Evolutionary conservation across 2,113 vertebrate genomes (phyloP), one percentile per base, ranked within the genome.

Genomic region (Coptodon bakossiorum): DNA sequence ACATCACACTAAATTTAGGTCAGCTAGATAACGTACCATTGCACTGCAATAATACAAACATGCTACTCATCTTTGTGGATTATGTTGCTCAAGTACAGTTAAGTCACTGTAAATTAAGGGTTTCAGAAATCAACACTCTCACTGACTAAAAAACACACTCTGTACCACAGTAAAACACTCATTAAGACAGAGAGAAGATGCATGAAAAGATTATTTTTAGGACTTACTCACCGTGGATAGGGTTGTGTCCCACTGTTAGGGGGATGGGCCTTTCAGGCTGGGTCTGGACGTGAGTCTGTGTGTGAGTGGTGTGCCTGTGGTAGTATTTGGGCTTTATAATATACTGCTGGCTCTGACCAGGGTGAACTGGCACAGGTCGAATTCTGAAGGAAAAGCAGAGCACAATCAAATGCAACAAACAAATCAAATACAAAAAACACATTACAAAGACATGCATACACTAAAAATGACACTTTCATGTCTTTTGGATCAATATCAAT

Each of bases 281-380:
- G 84, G 97, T 96, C 52, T 97, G 97, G 59, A 96, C 95, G n/a
- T 97, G 94, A 38, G 97, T 94, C 94, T 98, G 94, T 5, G 91
- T 94, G 91, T 97, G 97, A 31, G 96, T 95, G 66, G 83, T 98
- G 95, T 97, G 97, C 83, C 96, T 94, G 84, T 95, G 95, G 89
- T 97, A 98, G 93, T 98, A 98, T 90, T 98, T 99, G 79, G 98
- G 98, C 89, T 99, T 98, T 40, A 98, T 92, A 85, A 97, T 87
- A 78, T 98, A 98, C 81, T 98, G 98, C 89, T 98, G 98, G 83
- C 93, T 96, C 95, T 97, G 98, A 57, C 97, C 96, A 19, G 96
- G 97, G 86, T 97, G 97, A 82, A 97, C 89, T 54, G 97, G 96
- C 90, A 98, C 95, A 71, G 97, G 95, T 19, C 97, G 96, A 88